phyloP scores from a whole-genome alignment of 2,888 invertebrate genomes.

The Hedya salicella region DNA sequence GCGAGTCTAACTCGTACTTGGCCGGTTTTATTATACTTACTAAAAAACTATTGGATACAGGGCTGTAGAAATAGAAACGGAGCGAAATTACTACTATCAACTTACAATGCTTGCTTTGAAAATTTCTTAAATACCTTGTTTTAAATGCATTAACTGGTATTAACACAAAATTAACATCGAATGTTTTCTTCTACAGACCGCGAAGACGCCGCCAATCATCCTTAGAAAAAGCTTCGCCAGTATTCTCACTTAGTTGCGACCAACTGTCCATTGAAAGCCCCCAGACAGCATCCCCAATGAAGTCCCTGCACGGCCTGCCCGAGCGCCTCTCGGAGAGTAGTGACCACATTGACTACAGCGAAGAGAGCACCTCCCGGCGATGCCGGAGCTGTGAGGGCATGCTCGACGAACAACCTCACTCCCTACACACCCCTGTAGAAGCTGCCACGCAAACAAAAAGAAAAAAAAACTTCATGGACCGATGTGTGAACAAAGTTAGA shows the following conservation, averaged over 20 bases:
- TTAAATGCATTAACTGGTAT: too few relatives aligned
- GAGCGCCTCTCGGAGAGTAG: slow-evolving; percentile 77
- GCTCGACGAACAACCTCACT: slow-evolving; percentile 83
- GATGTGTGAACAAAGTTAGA: slow-evolving; percentile 93
- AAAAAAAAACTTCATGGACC: slow-evolving; percentile 93
- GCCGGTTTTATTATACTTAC: too few relatives aligned
- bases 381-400: slow-evolving; percentile 87
- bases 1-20: too few relatives aligned
- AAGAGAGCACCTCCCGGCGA: slow-evolving; percentile 72
- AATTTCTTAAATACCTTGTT: too few relatives aligned
- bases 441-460: slow-evolving; percentile 86
- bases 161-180: background rate
- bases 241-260: slow-evolving; percentile 76
- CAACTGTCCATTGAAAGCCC: slow-evolving; percentile 74
- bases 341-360: slow-evolving; percentile 67
- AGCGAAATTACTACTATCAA: too few relatives aligned
- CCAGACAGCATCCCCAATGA: slow-evolving; percentile 75
- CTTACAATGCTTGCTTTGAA: too few relatives aligned
- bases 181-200: slow-evolving; percentile 63
- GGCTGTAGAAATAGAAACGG: too few relatives aligned
- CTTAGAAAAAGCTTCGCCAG: slow-evolving; percentile 70
- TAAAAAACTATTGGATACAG: too few relatives aligned
- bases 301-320: slow-evolving; percentile 74
- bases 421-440: slow-evolving; percentile 85
- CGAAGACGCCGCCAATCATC: slow-evolving; percentile 78